Evolutionary conservation across 2,797 vertebrate species (phyloP), one percentile per base, ranked within the genome.

Genomic region (Microcaecilia unicolor): DNA sequence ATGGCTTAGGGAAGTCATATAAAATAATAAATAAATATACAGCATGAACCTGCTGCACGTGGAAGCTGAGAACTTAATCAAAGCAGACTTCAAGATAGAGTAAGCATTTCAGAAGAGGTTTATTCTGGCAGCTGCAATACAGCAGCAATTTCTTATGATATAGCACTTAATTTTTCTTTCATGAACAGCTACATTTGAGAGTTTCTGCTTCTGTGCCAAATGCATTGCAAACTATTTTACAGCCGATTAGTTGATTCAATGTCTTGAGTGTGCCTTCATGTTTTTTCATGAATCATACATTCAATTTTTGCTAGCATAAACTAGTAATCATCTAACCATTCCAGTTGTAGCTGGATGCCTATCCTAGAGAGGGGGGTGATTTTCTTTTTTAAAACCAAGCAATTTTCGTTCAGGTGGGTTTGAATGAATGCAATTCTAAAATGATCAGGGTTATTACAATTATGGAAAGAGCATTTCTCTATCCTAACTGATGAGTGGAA

Each of bases 201-300:
- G 54, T 54, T 56, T 37, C 60, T 41, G 28, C 31, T 44, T 19
- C 36, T 38, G 17, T 47, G 30, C 44, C 58, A 51, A 64, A 49
- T 28, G 17, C 19, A 56, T 61, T 48, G 44, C 0, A 0, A 42
- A 31, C 31, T 48, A 53, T 44, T 64, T 66, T 61, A 34, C 44
- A 44, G 21, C 34, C 54, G 61, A 67, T 64, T 58, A 64, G 61
- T 58, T 44, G 32, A 47, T 64, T 67, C 60, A 67, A 51, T 64
- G n/a, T n/a, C n/a, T n/a, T n/a, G n/a, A n/a, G n/a, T n/a, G n/a
- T n/a, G n/a, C n/a, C n/a, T n/a, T n/a, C n/a, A n/a, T n/a, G n/a
- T n/a, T n/a, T n/a, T n/a, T n/a, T n/a, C n/a, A n/a, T n/a, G n/a
- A n/a, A n/a, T n/a, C n/a, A n/a, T n/a, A n/a, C n/a, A n/a, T n/a